Evolutionary conservation across 2,797 vertebrate species (phyloP).

Genomic region (Distichodus sexfasciatus): DNA sequence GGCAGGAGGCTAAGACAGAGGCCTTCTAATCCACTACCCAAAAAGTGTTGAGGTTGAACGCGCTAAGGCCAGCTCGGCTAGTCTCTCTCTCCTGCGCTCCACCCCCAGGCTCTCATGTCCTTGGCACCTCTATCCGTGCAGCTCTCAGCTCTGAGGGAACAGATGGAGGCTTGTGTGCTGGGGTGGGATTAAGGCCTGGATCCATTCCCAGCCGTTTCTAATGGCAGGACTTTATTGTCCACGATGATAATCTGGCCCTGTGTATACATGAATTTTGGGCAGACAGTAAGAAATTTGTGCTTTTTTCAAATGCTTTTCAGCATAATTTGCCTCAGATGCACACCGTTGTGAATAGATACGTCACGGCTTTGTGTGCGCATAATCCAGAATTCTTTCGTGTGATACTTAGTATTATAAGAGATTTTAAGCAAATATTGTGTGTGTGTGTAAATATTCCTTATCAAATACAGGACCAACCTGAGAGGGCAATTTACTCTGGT

Average conservation of each 20-base stretch:
- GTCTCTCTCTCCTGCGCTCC: slow-evolving; percentile 65
- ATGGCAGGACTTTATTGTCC: slow-evolving; percentile 77
- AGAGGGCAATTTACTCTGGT: background rate
- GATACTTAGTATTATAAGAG: background rate
- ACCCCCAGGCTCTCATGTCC: slow-evolving; percentile 74
- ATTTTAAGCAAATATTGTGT: background rate
- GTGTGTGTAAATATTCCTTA: too few relatives aligned
- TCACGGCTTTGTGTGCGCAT: background rate
- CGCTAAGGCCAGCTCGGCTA: slow-evolving; percentile 27
- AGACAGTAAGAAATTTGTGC: slow-evolving; percentile 14
- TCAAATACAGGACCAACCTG: background rate
- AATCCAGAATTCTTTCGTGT: background rate
- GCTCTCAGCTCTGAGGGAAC: slow-evolving; percentile 78
- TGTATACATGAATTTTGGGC: slow-evolving; percentile 52
- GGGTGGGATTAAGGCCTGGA: slow-evolving; percentile 81
- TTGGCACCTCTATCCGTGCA: slow-evolving; percentile 75
- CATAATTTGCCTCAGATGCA: slow-evolving; percentile 14
- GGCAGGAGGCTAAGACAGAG: too few relatives aligned
- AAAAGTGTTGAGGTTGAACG: slow-evolving; percentile 19
- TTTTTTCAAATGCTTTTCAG: slow-evolving; percentile 7
- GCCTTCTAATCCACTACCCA: background rate
- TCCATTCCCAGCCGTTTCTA: slow-evolving; percentile 73
- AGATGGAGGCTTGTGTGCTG: slow-evolving; percentile 83
- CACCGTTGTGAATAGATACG: background rate
- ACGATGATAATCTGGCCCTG: slow-evolving; percentile 69